phyloP scores from a whole-genome alignment of 2,113 vertebrate genomes.

The Pedetes capensis region DNA sequence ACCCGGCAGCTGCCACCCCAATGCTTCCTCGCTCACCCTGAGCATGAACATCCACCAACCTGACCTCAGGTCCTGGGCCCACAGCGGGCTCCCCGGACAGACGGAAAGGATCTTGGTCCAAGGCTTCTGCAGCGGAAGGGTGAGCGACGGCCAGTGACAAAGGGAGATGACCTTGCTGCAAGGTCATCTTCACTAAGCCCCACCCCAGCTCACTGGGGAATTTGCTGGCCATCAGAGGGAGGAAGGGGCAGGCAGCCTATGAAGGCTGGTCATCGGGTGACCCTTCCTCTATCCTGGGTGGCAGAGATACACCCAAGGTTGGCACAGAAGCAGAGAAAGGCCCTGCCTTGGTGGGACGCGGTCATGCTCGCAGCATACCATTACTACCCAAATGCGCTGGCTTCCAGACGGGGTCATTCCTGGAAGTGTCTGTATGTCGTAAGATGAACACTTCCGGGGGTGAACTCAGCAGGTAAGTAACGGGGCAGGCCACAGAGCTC shows the following conservation, averaged over 20 bases:
- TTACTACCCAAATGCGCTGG: no score
- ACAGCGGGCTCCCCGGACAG: neutral
- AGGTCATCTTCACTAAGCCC: no score
- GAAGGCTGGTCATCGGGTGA: neutral
- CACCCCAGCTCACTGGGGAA: neutral
- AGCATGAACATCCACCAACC: neutral
- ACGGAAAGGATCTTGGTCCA: neutral
- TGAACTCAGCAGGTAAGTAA: neutral
- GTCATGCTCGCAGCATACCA: neutral
- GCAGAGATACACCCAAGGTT: neutral
- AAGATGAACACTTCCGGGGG: neutral
- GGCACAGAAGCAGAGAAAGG: neutral
- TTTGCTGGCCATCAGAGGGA: neutral
- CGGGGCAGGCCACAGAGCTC: neutral
- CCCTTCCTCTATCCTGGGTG: neutral
- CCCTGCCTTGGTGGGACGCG: no score
- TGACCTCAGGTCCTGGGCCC: neutral
- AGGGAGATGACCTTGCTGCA: no score
- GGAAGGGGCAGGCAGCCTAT: no score
- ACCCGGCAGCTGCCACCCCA: neutral
- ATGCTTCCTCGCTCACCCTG: neutral
- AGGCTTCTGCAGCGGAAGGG: neutral
- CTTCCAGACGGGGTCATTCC: neutral
- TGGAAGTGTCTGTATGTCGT: neutral
- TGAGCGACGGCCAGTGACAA: no score